These are phyloP conservation scores for Xiphorhynchus elegans DNA, from an alignment of 2,113 vertebrate genomes.

Conservation along the genomic window DNA sequence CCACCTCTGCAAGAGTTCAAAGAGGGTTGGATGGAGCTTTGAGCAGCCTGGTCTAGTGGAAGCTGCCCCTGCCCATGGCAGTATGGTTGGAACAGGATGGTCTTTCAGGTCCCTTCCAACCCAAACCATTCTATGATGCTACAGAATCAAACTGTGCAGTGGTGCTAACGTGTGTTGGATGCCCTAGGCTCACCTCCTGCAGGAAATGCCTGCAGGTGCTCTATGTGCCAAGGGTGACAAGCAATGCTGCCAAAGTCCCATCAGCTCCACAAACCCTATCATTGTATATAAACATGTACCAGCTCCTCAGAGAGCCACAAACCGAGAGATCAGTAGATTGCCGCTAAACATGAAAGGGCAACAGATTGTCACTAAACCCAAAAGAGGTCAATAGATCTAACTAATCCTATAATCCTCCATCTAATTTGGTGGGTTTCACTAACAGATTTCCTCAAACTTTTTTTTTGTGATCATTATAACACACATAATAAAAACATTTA, in stretches of 20 bases:
- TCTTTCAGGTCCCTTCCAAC: not conserved
- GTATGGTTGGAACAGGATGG: not conserved
- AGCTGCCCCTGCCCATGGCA: not conserved
- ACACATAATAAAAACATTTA: not conserved
- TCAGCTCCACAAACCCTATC: not conserved
- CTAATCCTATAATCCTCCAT: not conserved
- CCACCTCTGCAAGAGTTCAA: not conserved
- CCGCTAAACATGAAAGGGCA: not conserved
- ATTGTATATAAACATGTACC: rapidly evolving
- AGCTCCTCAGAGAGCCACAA: not conserved
- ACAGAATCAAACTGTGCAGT: not conserved
- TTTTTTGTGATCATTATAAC: not conserved
- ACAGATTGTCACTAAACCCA: not conserved
- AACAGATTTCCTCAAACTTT: not conserved
- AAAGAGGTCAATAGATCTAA: not conserved
- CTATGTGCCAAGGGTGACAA: not conserved
- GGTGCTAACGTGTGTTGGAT: not conserved
- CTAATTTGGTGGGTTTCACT: not conserved
- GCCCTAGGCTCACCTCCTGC: not conserved
- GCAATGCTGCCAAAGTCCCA: not conserved
- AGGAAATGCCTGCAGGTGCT: not conserved
- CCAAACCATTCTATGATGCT: too few species aligned
- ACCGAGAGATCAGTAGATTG: not conserved
- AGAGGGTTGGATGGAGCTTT: not conserved
- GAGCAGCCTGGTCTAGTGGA: not conserved